Base-by-base conservation (phyloP, 2,113 vertebrate species). In the Capra hircus region DNA sequence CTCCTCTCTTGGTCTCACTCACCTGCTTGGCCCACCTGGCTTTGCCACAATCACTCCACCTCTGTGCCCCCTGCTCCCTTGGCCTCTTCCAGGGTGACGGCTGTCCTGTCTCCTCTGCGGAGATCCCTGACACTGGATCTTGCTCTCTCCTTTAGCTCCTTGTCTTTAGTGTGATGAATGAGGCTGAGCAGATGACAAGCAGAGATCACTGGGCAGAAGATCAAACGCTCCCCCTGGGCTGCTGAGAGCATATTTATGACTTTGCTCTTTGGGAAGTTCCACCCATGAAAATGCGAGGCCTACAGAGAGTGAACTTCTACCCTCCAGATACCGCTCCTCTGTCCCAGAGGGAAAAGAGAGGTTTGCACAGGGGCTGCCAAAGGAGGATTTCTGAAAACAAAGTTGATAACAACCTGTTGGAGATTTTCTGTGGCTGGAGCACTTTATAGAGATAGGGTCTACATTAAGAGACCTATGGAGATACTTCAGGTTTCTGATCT, bases 101-200 rank as follows among this genome's bases (percentile, higher is more conserved):
- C 90, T 28, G 13, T 48, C 43, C 82, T n/a, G 17, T 94, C 25
- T 64, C 93, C 82, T 94, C 59, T 2, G 0, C 59, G 59, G 95
- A 85, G 92, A 85, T 74, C 67, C 30, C 87, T 7, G 0, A 6
- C 78, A 33, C 40, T 97, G 64, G 23, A 40, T 86, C 28, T 96
- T 67, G 71, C 94, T 91, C 93, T 97, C 80, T 92, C 59, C 55
- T 88, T 96, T 90, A 97, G 67, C 57, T 92, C 28, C 67, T 62
- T 74, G 64, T 62, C 88, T 96, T 97, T 81, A 84, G 60, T 50
- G 82, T 95, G 93, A 88, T 94, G 77, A 93, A 94, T 92, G 91
- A 93, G 80, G 86, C 50, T 89, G 43, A 77, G 90, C 78, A 90
- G 88, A 94, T 95, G 97, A 95, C 94, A 94, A 88, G 88, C 91